phyloP scores from a whole-genome alignment of 1,140 invertebrate species.

The Diachasma alloeum region DNA sequence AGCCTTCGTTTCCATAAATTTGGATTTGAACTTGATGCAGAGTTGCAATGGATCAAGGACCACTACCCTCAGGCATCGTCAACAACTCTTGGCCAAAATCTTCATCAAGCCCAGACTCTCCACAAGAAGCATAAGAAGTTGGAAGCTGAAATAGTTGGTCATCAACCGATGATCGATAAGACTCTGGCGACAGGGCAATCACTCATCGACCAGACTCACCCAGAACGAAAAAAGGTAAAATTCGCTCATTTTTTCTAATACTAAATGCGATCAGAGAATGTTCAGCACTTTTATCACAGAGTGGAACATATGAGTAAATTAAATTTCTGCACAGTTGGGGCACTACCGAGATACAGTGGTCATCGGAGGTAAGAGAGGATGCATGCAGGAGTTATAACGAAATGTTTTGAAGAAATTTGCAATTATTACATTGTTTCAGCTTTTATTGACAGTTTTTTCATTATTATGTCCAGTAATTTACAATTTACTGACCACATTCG shows the following conservation, averaged over 20 bases:
- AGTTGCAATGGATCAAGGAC: constrained; percentile 96
- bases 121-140: constrained; percentile 95
- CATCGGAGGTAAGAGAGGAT: constrained; percentile 50
- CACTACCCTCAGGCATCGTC: constrained; percentile 83
- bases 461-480: not conserved
- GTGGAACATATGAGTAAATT: constrained; percentile 21
- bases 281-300: constrained; percentile 12
- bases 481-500: not conserved
- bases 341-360: constrained; percentile 44
- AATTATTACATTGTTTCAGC: constrained; percentile 8
- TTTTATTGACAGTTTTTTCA: not conserved
- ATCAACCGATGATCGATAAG: constrained; percentile 84
- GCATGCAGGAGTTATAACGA: constrained; percentile 45
- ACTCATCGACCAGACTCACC: constrained; percentile 78
- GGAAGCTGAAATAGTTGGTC: constrained; percentile 83
- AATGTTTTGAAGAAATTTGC: constrained; percentile 22
- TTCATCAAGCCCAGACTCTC: constrained; percentile 91
- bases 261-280: not conserved
- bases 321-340: constrained; percentile 58
- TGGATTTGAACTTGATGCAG: constrained; percentile 90
- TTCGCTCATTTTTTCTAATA: not conserved
- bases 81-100: constrained; percentile 78
- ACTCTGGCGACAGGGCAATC: constrained; percentile 77
- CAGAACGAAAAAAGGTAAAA: constrained; percentile 76
- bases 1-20: constrained; percentile 92